phyloP scores from a whole-genome alignment of 2,888 invertebrate species.

The Drosophila paranaensis region DNA sequence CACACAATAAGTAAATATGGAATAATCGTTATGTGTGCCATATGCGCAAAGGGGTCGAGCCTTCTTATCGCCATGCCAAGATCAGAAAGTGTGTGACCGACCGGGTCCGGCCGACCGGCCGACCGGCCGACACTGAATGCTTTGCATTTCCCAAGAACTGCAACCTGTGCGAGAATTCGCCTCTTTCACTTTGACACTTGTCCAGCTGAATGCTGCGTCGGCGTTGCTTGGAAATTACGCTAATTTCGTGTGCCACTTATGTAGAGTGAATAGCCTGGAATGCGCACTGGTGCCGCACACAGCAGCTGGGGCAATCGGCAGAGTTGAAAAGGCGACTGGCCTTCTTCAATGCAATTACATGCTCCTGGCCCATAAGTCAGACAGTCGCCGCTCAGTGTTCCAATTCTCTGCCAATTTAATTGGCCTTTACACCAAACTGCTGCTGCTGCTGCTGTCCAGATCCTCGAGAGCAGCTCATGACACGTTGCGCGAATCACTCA shows the following conservation, averaged over 20 bases:
- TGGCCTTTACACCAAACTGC: constrained; percentile 67
- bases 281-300: constrained; percentile 10
- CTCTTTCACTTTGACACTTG: constrained; percentile 81
- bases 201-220: constrained; percentile 49
- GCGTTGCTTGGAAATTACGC: constrained; percentile 75
- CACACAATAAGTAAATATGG: constrained; percentile 83
- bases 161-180: constrained; percentile 68
- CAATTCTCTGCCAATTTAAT: constrained; percentile 76
- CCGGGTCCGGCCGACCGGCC: constrained; percentile 5
- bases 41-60: constrained; percentile 60
- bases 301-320: constrained; percentile 78
- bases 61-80: constrained; percentile 64
- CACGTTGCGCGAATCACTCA: constrained; percentile 80
- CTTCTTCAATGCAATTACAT: constrained; percentile 68
- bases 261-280: constrained; percentile 54
- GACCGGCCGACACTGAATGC: constrained; percentile 36
- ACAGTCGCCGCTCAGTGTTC: constrained; percentile 60
- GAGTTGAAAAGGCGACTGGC: constrained; percentile 70
- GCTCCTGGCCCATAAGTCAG: constrained; percentile 61
- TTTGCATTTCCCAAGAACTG: constrained; percentile 74
- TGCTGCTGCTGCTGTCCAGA: constrained; percentile 25
- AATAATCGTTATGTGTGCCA: constrained; percentile 77
- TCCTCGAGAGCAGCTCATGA: constrained; percentile 61
- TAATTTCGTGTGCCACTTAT: constrained; percentile 74
- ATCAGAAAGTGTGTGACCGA: constrained; percentile 78